Evolutionary conservation across 2,797 vertebrate genomes (phyloP), one percentile per base, ranked within the genome.

Genomic region (Ctenochaetus hawaiiensis): DNA sequence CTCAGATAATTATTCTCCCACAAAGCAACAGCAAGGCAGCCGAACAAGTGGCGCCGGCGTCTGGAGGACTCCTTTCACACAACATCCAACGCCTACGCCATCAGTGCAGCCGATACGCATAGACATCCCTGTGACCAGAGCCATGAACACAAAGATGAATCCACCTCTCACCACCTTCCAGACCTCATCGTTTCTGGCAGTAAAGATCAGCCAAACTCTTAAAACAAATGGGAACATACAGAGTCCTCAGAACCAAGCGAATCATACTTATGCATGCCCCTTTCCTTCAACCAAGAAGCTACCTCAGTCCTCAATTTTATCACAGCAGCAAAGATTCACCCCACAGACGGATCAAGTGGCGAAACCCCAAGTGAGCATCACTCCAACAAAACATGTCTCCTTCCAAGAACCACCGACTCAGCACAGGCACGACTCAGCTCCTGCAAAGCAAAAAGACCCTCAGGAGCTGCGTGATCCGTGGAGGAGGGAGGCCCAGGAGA

Each of bases 401-500:
- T 93, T 93, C 80, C 94, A 96, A 68, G 96, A 96, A 66, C 83
- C 96, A 48, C 94, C 95, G 44, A 90, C 93, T 16, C 87, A 92
- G 2, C 94, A 93, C 82, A 94, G 94, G 87, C 94, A 93, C 1
- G 91, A 92, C 53, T 84, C 85, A 1, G 72, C 74, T 87, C 45
- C 94, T 0, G 0, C 0, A 4, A 66, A 22, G 94, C 69, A 94
- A 88, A 79, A 86, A 93, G 67, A 95, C 90, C 8, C 47, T 0
- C 17, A 85, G 75, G 95, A 94, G 17, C 84, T 94, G 49, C 82
- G 93, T 9, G 93, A 96, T 65, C 97, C 96, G 0, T 97, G 97
- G 97, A 96, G 95, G 72, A 93, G 96, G 30, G 97, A 97, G 18
- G 96, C 96, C 0, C 93, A 90, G 86, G 97, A 98, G 85, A 95